Conservation (phyloP, 1,140 invertebrate genomes). For the Chlorops oryzae region DNA sequence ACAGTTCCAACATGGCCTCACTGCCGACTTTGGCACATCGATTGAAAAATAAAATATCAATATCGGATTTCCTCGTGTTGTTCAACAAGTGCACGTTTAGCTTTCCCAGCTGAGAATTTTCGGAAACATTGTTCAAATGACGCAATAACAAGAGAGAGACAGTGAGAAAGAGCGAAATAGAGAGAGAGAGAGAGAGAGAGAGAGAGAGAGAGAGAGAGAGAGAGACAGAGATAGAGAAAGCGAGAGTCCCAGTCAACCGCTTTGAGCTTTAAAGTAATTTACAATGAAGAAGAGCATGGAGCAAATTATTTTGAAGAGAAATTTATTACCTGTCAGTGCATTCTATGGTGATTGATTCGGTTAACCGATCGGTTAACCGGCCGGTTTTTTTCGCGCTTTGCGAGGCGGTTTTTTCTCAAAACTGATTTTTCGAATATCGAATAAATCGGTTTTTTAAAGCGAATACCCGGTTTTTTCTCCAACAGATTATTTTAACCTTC, state of each 20-base stretch:
- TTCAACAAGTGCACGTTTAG: conserved; percentile 53
- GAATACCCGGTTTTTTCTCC: too few species aligned
- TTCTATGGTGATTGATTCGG: too few species aligned
- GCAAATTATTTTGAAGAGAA: too few species aligned
- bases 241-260: not conserved
- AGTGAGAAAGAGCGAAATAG: too few species aligned
- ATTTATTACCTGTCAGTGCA: too few species aligned
- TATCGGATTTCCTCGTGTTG: conserved; percentile 64
- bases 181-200: not conserved
- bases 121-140: not conserved
- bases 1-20: conserved; percentile 78
- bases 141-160: not conserved
- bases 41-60: conserved; percentile 69
- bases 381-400: too few species aligned
- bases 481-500: too few species aligned
- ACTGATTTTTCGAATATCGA: too few species aligned
- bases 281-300: not conserved
- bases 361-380: too few species aligned
- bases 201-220: not conserved
- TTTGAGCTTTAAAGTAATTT: not conserved
- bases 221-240: too few species aligned
- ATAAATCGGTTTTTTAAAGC: too few species aligned
- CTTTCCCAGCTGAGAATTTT: conserved; percentile 7
- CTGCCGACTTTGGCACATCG: conserved; percentile 84
- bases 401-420: too few species aligned